phyloP scores from a whole-genome alignment of 1,140 invertebrate species.

The Maconellicoccus hirsutus region DNA sequence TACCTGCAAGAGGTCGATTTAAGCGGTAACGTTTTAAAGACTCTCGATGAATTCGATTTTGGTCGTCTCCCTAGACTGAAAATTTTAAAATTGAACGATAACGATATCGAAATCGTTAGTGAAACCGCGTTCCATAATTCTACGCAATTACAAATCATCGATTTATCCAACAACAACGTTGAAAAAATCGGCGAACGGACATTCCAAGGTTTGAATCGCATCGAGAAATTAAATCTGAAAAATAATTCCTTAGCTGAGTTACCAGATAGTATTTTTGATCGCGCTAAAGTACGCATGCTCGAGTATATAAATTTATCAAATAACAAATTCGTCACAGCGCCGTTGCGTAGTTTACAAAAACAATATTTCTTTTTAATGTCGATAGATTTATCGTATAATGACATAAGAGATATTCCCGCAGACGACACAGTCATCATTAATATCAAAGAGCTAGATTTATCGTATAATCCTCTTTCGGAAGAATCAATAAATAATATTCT shows the following conservation, averaged over 20 bases:
- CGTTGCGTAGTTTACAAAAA: conserved; percentile 60
- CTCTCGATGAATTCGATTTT: conserved; percentile 70
- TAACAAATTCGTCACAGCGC: conserved; percentile 66
- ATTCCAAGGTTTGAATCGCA: conserved; percentile 65
- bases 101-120: conserved; percentile 64
- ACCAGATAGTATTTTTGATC: conserved; percentile 73
- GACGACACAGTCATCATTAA: conserved; percentile 77
- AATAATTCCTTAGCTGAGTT: conserved; percentile 60
- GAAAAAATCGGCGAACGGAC: conserved; percentile 62
- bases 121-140: conserved; percentile 84
- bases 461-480: conserved; percentile 65
- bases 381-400: conserved; percentile 67
- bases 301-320: conserved; percentile 66
- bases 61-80: conserved; percentile 60
- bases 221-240: conserved; percentile 60
- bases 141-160: conserved; percentile 66
- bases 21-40: conserved; percentile 60
- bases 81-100: conserved; percentile 53
- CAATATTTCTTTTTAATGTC: conserved; percentile 69
- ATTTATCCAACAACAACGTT: conserved; percentile 62
- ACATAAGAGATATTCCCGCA: conserved; percentile 60
- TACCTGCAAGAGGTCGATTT: conserved; percentile 61
- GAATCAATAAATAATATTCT: conserved; percentile 62
- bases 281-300: conserved; percentile 59
- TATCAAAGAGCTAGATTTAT: conserved; percentile 74